Conservation (phyloP, 2,888 invertebrate species). For the Mesodorylaimus sp. region DNA sequence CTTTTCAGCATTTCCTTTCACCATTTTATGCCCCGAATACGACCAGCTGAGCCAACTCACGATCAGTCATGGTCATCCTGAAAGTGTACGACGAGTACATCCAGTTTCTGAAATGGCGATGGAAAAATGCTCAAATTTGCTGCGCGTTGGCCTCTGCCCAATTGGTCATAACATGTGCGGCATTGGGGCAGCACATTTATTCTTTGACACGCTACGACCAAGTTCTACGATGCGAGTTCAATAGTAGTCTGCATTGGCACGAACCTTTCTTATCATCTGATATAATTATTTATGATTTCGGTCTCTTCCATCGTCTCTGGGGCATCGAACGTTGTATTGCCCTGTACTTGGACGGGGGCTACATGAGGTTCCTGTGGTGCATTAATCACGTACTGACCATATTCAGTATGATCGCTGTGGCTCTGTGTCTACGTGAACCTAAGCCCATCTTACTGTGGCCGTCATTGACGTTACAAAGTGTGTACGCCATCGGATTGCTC, state of each 20-base stretch:
- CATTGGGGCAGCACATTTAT: slow-evolving; percentile 7
- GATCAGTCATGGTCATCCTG: neutral
- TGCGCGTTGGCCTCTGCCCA: neutral
- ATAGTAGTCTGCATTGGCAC: neutral
- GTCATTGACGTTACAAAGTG: slow-evolving; percentile 6
- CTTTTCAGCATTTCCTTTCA: no score
- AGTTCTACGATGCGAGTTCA: slow-evolving; percentile 4
- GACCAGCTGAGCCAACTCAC: no score
- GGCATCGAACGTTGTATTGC: slow-evolving; percentile 22
- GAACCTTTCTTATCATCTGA: neutral
- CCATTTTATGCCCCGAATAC: no score
- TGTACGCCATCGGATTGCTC: slow-evolving; percentile 7
- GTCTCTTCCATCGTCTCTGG: slow-evolving; percentile 18
- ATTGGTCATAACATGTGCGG: slow-evolving; percentile 4
- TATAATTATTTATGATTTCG: slow-evolving; percentile 15
- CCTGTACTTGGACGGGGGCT: slow-evolving; percentile 22
- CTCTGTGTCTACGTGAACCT: neutral
- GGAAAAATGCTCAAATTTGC: slow-evolving; percentile 3
- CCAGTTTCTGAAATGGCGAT: neutral
- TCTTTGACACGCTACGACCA: neutral
- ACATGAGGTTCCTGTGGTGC: slow-evolving; percentile 9
- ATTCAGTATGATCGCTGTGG: neutral
- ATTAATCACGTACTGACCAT: slow-evolving; percentile 3
- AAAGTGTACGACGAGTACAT: neutral
- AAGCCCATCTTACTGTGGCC: slow-evolving; percentile 5